phyloP scores from a whole-genome alignment of 1,140 invertebrate genomes.

The Drosophila oshimai region DNA sequence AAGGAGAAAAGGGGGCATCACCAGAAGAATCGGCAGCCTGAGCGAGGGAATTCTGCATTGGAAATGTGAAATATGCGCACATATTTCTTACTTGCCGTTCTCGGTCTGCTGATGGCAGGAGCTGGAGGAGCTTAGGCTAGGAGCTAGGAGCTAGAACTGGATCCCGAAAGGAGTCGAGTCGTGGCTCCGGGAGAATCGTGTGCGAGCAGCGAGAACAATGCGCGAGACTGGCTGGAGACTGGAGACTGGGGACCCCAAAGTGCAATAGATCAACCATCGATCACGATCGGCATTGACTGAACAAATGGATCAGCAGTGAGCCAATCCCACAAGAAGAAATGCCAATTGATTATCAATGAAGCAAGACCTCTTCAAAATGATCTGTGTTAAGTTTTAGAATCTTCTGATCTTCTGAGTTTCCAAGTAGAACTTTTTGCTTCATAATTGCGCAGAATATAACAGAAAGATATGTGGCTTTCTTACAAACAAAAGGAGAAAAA shows the following conservation, averaged over 20 bases:
- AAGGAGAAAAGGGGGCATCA: not conserved
- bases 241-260: slow-evolving; percentile 3
- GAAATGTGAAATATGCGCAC: slow-evolving; percentile 67
- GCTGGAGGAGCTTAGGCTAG: not conserved
- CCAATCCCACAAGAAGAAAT: not conserved
- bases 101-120: slow-evolving; percentile 45
- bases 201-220: slow-evolving; percentile 51
- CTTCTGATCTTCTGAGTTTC: too few relatives aligned
- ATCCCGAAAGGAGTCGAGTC: slow-evolving; percentile 12
- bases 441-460: too few relatives aligned
- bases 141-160: not conserved
- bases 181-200: slow-evolving; percentile 48
- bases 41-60: slow-evolving; percentile 13
- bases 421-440: too few relatives aligned
- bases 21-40: too few relatives aligned
- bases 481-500: not conserved
- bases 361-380: not conserved
- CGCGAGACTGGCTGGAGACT: slow-evolving; percentile 12
- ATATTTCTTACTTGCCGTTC: slow-evolving; percentile 23
- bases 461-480: too few relatives aligned
- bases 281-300: slow-evolving; percentile 30
- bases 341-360: not conserved
- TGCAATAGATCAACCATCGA: slow-evolving; percentile 63
- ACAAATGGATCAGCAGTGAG: slow-evolving; percentile 26
- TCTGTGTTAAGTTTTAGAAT: too few relatives aligned